A percentile compares a stretch with the other conserved stretches of the same genome.
Evolutionary conservation across 1,140 invertebrate species (phyloP).

Genomic region (Augochlora pura): DNA sequence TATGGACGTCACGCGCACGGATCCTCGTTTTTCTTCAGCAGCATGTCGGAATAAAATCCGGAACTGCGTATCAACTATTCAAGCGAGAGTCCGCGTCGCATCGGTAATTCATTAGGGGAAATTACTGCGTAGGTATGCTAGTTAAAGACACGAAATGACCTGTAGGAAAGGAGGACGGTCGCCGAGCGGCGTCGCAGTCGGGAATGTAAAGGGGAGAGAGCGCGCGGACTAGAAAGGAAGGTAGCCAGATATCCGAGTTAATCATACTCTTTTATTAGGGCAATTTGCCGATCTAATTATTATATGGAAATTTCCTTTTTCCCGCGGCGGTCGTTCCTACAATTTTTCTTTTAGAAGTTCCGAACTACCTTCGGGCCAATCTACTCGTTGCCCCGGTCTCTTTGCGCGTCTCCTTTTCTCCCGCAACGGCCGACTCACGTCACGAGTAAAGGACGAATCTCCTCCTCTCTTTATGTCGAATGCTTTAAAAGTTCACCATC

Average conservation of each 20-base stretch:
- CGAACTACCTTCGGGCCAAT: slow-evolving; percentile 60
- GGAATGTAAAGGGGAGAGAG: neutral
- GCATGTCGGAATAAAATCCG: too few species aligned
- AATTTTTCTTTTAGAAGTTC: slow-evolving; percentile 68
- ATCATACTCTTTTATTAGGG: slow-evolving; percentile 71
- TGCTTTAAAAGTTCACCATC: slow-evolving; percentile 66
- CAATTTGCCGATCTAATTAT: slow-evolving; percentile 73
- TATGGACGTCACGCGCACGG: slow-evolving; percentile 26
- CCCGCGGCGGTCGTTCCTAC: slow-evolving; percentile 50
- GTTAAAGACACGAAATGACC: neutral
- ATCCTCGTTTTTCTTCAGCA: neutral
- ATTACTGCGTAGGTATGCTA: neutral
- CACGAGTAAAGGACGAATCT: slow-evolving; percentile 35
- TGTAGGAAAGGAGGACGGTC: neutral
- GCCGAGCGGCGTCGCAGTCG: neutral
- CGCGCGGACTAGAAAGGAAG: neutral
- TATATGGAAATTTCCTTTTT: slow-evolving; percentile 70
- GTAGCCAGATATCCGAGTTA: slow-evolving; percentile 61
- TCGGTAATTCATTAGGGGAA: neutral
- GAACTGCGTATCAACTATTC: neutral
- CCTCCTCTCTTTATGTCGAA: slow-evolving; percentile 65
- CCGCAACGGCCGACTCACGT: neutral
- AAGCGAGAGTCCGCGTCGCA: neutral
- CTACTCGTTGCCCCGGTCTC: slow-evolving; percentile 16
- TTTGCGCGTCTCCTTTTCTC: neutral